Evolutionary conservation across 2,888 invertebrate species (phyloP).

Genomic region (Timandra comae): DNA sequence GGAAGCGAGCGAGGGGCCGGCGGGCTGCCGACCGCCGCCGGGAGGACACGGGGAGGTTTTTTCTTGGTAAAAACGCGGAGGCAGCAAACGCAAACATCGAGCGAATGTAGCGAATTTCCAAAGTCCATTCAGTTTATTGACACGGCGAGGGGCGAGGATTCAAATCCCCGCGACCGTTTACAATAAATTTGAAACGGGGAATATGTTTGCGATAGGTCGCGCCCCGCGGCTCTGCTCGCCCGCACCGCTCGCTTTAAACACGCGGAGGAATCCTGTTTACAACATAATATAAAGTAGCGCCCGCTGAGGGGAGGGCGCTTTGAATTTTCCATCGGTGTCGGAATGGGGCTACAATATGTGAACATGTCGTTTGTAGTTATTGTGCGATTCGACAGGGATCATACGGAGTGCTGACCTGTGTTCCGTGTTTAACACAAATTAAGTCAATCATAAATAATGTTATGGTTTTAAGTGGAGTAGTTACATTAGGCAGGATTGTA

Average conservation of each 20-base stretch:
- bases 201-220: conserved; percentile 72
- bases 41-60: conserved; percentile 29
- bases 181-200: conserved; percentile 72
- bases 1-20: conserved; percentile 45
- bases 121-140: conserved; percentile 73
- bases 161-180: conserved; percentile 61
- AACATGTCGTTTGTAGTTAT: conserved; percentile 24
- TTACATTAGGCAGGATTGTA: too few species aligned
- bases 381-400: not conserved
- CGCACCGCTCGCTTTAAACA: conserved; percentile 42
- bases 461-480: too few species aligned
- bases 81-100: conserved; percentile 66
- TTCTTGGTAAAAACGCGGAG: conserved; percentile 59
- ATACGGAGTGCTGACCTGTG: not conserved
- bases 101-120: conserved; percentile 71
- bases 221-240: conserved; percentile 22
- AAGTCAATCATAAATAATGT: not conserved
- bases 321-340: conserved; percentile 43
- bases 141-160: conserved; percentile 46
- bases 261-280: conserved; percentile 64
- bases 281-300: conserved; percentile 47
- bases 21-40: conserved; percentile 14
- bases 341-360: conserved; percentile 46
- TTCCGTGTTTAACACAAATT: too few species aligned
- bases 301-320: conserved; percentile 28